These are phyloP conservation scores for Poecilia picta DNA, from an alignment of 2,797 vertebrate genomes.

Conservation along the genomic window DNA sequence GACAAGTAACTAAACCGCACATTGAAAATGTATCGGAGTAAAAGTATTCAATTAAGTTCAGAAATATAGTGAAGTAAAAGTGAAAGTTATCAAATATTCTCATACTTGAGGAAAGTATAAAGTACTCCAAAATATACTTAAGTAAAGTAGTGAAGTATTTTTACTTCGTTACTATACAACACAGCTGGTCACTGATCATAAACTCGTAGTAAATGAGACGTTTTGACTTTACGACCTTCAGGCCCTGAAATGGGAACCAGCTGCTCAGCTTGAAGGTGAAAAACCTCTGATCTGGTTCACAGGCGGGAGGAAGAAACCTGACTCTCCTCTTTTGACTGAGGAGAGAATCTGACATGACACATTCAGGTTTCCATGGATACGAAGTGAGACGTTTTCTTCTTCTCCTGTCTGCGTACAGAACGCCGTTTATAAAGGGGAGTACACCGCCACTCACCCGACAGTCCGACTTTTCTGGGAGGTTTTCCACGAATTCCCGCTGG, in stretches of 20 bases:
- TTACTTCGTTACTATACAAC: too few species aligned
- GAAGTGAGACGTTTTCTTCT: background rate
- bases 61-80: too few species aligned
- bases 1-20: too few species aligned
- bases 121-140: too few species aligned
- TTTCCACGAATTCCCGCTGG: constrained; percentile 94
- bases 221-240: background rate
- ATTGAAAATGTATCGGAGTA: too few species aligned
- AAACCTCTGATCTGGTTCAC: background rate
- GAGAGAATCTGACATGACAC: background rate
- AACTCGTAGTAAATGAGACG: background rate
- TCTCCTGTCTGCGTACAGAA: constrained; percentile 77
- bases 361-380: background rate
- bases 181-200: background rate
- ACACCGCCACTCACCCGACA: constrained; percentile 90
- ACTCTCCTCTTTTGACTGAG: background rate
- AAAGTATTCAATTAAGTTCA: too few species aligned
- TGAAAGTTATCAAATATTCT: too few species aligned
- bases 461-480: constrained; percentile 96
- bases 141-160: too few species aligned
- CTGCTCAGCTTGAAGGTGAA: background rate
- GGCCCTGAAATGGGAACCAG: background rate
- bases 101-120: too few species aligned
- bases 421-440: constrained; percentile 93
- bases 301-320: background rate